Evolutionary conservation across 2,113 vertebrate species (phyloP).

Genomic region (Notothenia rossii): DNA sequence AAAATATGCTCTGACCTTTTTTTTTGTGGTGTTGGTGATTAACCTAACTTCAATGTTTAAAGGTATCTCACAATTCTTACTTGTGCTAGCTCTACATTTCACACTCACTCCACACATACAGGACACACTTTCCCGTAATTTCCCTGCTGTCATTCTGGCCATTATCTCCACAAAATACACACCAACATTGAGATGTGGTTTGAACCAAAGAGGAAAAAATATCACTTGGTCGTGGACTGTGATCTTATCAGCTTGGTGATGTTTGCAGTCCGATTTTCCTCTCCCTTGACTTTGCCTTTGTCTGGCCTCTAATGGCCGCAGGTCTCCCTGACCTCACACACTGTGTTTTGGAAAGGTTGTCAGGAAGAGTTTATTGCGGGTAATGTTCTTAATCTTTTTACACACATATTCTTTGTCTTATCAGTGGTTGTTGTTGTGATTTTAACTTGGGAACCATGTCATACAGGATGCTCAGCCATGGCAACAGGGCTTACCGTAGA

Average conservation of each 20-base stretch:
- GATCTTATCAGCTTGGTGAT: conserved; percentile 55
- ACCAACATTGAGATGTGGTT: conserved; percentile 48
- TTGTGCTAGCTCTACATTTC: no score
- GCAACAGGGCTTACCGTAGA: conserved; percentile 16
- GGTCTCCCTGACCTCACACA: conserved; percentile 10
- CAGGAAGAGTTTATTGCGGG: conserved; percentile 41
- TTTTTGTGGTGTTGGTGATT: no score
- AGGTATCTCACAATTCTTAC: no score
- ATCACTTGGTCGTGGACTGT: conserved; percentile 8
- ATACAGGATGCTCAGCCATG: neutral
- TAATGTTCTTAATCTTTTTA: conserved; percentile 36
- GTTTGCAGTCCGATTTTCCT: conserved; percentile 47
- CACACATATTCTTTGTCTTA: conserved; percentile 20
- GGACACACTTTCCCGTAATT: conserved; percentile 40
- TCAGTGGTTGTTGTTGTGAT: conserved; percentile 53
- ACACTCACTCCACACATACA: neutral
- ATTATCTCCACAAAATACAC: conserved; percentile 54
- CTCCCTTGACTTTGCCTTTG: neutral
- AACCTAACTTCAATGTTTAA: no score
- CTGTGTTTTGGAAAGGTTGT: conserved; percentile 51
- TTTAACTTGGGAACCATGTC: conserved; percentile 46
- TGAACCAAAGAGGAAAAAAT: conserved; percentile 51
- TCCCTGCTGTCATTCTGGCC: conserved; percentile 48
- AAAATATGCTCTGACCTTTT: no score
- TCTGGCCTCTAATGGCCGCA: conserved; percentile 11